These are phyloP conservation scores for Physella acuta DNA, from an alignment of 1,140 invertebrate species.

Conservation along the genomic window DNA sequence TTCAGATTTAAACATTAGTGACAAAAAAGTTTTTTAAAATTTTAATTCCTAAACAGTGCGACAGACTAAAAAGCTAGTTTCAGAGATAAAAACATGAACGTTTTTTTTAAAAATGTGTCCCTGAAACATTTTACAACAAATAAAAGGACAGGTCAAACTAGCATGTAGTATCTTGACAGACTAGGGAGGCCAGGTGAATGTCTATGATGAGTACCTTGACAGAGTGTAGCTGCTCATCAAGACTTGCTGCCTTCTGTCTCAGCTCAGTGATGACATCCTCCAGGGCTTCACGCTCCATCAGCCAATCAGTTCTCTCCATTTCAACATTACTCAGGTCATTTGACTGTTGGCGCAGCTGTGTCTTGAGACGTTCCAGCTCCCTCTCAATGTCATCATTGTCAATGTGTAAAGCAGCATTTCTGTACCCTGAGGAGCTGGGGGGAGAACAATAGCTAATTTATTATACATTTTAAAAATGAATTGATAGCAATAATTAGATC, in stretches of 20 bases:
- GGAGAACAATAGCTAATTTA: no score
- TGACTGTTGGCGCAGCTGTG: conserved; percentile 34
- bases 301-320: conserved; percentile 48
- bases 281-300: conserved; percentile 52
- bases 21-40: no score
- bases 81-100: not conserved
- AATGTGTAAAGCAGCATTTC: conserved; percentile 4
- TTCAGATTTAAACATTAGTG: no score
- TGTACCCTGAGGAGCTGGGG: no score
- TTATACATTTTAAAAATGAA: no score
- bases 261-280: conserved; percentile 50
- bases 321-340: conserved; percentile 47
- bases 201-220: conserved; percentile 11
- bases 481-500: no score
- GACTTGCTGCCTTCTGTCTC: conserved; percentile 41
- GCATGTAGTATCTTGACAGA: no score
- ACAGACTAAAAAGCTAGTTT: no score
- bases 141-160: no score
- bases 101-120: not conserved
- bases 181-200: no score
- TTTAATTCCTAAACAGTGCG: no score
- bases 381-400: not conserved
- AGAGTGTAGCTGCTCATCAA: conserved; percentile 35
- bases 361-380: not conserved
- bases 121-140: no score